Percentiles rank a stretch among this genome's conserved stretches.
phyloP scores from a whole-genome alignment of 2,888 invertebrate species.

The Athalia circularis region DNA sequence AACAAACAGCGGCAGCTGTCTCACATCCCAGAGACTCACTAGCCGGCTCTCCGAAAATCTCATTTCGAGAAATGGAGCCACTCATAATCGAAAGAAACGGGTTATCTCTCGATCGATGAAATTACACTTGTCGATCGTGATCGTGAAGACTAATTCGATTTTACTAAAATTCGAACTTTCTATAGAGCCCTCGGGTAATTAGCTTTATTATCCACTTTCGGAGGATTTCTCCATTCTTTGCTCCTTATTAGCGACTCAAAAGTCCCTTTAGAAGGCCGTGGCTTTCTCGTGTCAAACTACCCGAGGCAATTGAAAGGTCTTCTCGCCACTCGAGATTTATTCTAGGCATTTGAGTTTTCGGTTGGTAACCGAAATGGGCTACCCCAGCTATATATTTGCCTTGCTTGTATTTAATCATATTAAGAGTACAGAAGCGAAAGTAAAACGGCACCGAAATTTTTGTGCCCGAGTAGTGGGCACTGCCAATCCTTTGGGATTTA shows the following conservation, averaged over 20 bases:
- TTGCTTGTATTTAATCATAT: slow-evolving; percentile 21
- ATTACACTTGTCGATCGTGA: neutral
- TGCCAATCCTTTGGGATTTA: too few relatives aligned
- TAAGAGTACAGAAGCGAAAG: slow-evolving; percentile 14
- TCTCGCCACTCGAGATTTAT: slow-evolving; percentile 31
- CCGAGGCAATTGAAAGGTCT: slow-evolving; percentile 3
- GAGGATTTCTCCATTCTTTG: too few relatives aligned
- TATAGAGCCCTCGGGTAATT: too few relatives aligned
- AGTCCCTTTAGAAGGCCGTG: neutral
- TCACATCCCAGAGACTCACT: neutral
- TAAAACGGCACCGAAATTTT: slow-evolving; percentile 13
- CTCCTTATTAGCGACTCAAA: too few relatives aligned
- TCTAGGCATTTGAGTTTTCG: slow-evolving; percentile 25
- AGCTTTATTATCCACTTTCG: too few relatives aligned
- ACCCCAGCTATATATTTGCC: neutral
- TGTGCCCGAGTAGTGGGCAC: too few relatives aligned
- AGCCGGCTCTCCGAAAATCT: neutral
- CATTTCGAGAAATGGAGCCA: neutral
- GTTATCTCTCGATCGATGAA: neutral
- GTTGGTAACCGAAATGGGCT: slow-evolving; percentile 6
- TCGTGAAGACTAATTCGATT: neutral
- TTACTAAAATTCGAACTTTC: too few relatives aligned
- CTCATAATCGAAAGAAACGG: neutral
- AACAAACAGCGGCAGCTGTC: slow-evolving; percentile 72
- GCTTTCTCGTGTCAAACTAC: neutral